Evolutionary conservation across 2,888 invertebrate species (phyloP).

Genomic region (Drosophila quinaria): DNA sequence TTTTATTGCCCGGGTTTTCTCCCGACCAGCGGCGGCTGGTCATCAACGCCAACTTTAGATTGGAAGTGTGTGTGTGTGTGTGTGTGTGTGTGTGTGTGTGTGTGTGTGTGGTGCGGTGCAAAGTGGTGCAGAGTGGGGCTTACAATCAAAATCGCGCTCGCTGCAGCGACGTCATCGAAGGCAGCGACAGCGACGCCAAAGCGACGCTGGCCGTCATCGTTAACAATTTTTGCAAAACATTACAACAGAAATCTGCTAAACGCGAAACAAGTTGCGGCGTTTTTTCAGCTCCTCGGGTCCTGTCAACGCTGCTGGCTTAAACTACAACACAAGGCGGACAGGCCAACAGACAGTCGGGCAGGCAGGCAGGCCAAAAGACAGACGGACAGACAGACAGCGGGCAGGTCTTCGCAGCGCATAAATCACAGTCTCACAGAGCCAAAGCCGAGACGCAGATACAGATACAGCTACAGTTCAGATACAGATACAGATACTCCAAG

Average conservation of each 20-base stretch:
- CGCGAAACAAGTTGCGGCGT: conserved; percentile 85
- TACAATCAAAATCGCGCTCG: conserved; percentile 67
- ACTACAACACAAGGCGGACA: conserved; percentile 36
- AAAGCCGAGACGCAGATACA: conserved; percentile 41
- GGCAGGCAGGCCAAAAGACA: conserved; percentile 43
- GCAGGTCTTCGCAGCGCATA: conserved; percentile 78
- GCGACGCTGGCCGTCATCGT: conserved; percentile 76
- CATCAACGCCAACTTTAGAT: conserved; percentile 55
- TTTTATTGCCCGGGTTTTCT: conserved; percentile 32
- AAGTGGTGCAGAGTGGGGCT: conserved; percentile 14
- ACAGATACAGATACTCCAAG: conserved; percentile 41
- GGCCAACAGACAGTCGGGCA: conserved; percentile 39
- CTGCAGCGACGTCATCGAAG: conserved; percentile 67
- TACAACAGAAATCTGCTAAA: conserved; percentile 85
- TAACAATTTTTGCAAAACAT: conserved; percentile 81
- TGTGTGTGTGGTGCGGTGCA: conserved; percentile 8
- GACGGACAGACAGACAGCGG: conserved; percentile 66
- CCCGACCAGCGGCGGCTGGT: conserved; percentile 73
- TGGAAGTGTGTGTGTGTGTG: conserved; percentile 8
- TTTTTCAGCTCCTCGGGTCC: conserved; percentile 83
- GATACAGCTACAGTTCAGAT: conserved; percentile 42
- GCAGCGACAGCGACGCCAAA: conserved; percentile 60
- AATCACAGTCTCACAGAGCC: conserved; percentile 63
- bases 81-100: conserved; percentile 8
- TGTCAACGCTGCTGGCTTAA: conserved; percentile 60